Evolutionary conservation across 1,140 invertebrate genomes (phyloP), one percentile per base, ranked within the genome.

Genomic region (Pachyrhynchus sulphureomaculatus): DNA sequence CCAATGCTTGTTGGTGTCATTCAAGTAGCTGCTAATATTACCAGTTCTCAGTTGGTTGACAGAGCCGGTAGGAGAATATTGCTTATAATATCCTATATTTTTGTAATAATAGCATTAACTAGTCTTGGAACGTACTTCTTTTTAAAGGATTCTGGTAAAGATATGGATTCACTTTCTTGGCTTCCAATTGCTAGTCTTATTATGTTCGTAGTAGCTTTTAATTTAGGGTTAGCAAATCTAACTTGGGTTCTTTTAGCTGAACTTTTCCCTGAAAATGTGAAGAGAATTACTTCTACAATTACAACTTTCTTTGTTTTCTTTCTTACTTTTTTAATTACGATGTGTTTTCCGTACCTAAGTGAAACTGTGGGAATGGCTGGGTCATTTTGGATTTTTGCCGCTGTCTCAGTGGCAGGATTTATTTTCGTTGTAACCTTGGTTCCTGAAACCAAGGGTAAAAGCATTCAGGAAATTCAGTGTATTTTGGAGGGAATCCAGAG

Each of bases 171-270:
- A 0, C 48, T 74, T 8, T 63, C 17, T 8, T 74, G 68, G 65
- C 41, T 74, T 15, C 72, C 72, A 8, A 45, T 74, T 12, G 39
- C 57, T 13, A 61, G 61, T 34, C 59, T 74, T n/a, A 41, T 72
- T 4, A 41, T 62, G 12, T 74, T 59, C 41, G 68, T 73, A 2
- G 26, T 70, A 3, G 44, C 57, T 21, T 73, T 70, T 36, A 68
- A 66, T 24, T 60, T 67, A 8, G 90, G 89, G 2, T 87, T 91
- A 64, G 91, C 91, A 0, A 89, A 91, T 0, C 76, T 94, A 8
- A 89, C 91, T 0, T 93, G 91, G 90, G 83, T 90, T 0, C 82
- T 95, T 23, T 86, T 92, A 80, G 86, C 86, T 1, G 90, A 95
- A 76, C 82, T 93, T 65, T 90, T 93, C 65, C 84, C 92, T 0